phyloP scores from a whole-genome alignment of 2,113 vertebrate genomes.

The Neofelis nebulosa region DNA sequence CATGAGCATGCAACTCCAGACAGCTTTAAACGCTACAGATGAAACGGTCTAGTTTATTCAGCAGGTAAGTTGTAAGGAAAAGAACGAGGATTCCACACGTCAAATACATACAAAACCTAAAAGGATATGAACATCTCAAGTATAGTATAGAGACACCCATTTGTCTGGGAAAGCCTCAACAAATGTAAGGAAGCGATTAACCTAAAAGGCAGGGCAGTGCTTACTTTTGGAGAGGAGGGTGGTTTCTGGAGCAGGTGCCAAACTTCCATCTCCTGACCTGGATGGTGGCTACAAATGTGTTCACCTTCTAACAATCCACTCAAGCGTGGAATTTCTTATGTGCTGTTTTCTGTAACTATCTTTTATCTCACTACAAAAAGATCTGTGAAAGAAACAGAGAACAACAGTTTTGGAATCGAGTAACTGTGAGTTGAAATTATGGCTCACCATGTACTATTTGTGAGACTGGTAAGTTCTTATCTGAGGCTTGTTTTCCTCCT shows the following conservation, averaged over 20 bases:
- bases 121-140: neutral
- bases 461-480: neutral
- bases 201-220: too few relatives aligned
- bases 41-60: neutral
- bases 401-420: neutral
- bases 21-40: neutral
- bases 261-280: neutral
- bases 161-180: neutral
- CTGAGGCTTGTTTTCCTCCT: neutral
- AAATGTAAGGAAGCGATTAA: neutral
- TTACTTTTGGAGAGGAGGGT: neutral
- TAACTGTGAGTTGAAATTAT: neutral
- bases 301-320: neutral
- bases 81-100: neutral
- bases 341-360: neutral
- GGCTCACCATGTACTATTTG: neutral
- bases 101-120: neutral
- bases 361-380: neutral
- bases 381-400: neutral
- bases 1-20: neutral
- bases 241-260: accelerated
- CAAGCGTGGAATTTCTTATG: neutral
- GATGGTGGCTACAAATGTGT: neutral
- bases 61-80: neutral
- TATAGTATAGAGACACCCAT: neutral